Base-by-base conservation (phyloP, 1,140 invertebrate species). In the Drosophila melanica region DNA sequence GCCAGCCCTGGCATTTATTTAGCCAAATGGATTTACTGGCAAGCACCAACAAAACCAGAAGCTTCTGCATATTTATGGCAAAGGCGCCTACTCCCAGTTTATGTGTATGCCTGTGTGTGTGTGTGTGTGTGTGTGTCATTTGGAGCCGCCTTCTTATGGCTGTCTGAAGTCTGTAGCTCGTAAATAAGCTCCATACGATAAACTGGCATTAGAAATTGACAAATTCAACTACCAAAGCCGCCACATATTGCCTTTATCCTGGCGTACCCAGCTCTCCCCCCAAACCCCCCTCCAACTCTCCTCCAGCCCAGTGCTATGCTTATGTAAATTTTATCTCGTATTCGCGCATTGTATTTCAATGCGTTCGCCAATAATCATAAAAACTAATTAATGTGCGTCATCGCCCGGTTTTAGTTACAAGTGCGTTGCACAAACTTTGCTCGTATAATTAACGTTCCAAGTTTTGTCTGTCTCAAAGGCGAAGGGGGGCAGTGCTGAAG, bases 371-470 rank as follows among this genome's bases (percentile, higher is more conserved):
- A 89, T 89, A 90, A 89, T 90, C 85, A 89, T 89, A 89, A 89
- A 89, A 89, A 89, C 84, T 89, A 89, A 89, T 89, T 89, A 89
- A 90, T 90, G 82, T 89, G 76, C 79, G 74, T 87, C 75, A 76
- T 63, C 82, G 79, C 67, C 55, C 75, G 79, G 57, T 55, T 79
- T 81, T 54, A 69, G 82, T 86, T 86, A 86, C 82, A 86, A 86
- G 82, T 82, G 81, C 81, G 81, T 82, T 65, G 78, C 77, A 60
- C 74, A 69, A 81, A 74, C 73, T 85, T 85, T 62, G 51, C 82
- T 79, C 72, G 59, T 82, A 89, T 87, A 87, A 87, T 87, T 87
- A 87, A 89, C 79, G 84, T 82, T 35, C 67, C 79, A 79, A 87
- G 79, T 82, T 78, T 68, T 27, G 8, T 8, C 59, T 20, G 55